These are phyloP conservation scores for Lepidostoma basale DNA, from an alignment of 1,140 invertebrate species.

Conservation along the genomic window DNA sequence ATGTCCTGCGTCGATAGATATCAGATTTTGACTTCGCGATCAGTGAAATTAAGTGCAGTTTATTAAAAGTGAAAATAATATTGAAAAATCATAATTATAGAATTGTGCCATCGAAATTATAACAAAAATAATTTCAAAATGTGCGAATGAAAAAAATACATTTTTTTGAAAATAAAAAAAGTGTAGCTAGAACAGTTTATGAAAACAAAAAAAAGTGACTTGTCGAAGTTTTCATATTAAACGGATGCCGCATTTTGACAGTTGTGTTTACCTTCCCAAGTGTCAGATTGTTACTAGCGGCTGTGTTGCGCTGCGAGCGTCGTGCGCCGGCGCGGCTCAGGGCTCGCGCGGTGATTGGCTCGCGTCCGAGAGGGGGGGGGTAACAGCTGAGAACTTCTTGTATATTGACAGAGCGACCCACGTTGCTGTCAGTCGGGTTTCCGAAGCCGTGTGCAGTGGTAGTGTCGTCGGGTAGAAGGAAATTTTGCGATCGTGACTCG, in stretches of 20 bases:
- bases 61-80: not conserved
- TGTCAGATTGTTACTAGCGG: constrained; percentile 31
- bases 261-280: constrained; percentile 35
- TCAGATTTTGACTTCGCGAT: not conserved
- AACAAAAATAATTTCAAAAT: not conserved
- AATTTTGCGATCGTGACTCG: constrained; percentile 21
- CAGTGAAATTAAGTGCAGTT: not conserved
- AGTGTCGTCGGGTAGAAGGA: constrained; percentile 33
- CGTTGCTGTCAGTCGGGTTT: constrained; percentile 56
- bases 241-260: constrained; percentile 10
- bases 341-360: constrained; percentile 20
- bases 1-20: not conserved
- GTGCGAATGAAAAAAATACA: not conserved
- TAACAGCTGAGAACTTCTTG: constrained; percentile 57
- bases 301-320: not conserved
- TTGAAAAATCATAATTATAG: too few relatives aligned
- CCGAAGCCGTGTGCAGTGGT: constrained; percentile 53
- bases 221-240: not conserved
- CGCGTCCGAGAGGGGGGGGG: constrained; percentile 48
- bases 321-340: constrained; percentile 6
- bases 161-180: not conserved
- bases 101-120: not conserved
- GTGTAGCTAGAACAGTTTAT: not conserved
- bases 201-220: not conserved
- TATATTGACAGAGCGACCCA: constrained; percentile 60